Evolutionary conservation across 2,888 invertebrate species (phyloP).

Genomic region (Temnothorax unifasciatus): DNA sequence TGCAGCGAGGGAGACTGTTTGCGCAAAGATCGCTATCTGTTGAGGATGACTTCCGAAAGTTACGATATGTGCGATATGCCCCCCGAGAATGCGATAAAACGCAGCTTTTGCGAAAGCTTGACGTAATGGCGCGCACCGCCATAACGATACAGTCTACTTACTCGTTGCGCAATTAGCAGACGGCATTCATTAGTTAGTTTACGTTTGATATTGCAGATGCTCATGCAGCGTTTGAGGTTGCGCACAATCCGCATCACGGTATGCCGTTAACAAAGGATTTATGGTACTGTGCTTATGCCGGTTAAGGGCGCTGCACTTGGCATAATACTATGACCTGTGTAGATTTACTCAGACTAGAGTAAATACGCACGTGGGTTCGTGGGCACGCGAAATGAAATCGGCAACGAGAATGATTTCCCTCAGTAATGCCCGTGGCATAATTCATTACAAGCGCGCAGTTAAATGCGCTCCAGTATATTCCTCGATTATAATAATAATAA

Average conservation of each 20-base stretch:
- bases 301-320: constrained; percentile 53
- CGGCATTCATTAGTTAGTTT: constrained; percentile 49
- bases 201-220: constrained; percentile 52
- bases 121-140: constrained; percentile 18
- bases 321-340: constrained; percentile 58
- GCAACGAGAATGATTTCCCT: constrained; percentile 35
- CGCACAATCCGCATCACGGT: constrained; percentile 52
- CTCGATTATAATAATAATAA: constrained; percentile 48
- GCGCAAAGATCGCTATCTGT: neutral
- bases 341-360: constrained; percentile 52
- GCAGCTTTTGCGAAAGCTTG: neutral
- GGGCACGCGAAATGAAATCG: constrained; percentile 29
- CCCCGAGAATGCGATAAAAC: neutral
- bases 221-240: constrained; percentile 50
- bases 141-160: constrained; percentile 24
- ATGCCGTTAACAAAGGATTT: constrained; percentile 59
- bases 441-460: constrained; percentile 29
- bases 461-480: constrained; percentile 27
- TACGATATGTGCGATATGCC: neutral
- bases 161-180: constrained; percentile 42
- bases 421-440: constrained; percentile 36
- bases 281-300: constrained; percentile 56
- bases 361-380: constrained; percentile 31
- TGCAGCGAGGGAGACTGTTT: neutral
- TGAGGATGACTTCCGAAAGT: neutral